These are phyloP conservation scores for Argya squamiceps DNA, from an alignment of 2,797 vertebrate species.

Conservation along the genomic window DNA sequence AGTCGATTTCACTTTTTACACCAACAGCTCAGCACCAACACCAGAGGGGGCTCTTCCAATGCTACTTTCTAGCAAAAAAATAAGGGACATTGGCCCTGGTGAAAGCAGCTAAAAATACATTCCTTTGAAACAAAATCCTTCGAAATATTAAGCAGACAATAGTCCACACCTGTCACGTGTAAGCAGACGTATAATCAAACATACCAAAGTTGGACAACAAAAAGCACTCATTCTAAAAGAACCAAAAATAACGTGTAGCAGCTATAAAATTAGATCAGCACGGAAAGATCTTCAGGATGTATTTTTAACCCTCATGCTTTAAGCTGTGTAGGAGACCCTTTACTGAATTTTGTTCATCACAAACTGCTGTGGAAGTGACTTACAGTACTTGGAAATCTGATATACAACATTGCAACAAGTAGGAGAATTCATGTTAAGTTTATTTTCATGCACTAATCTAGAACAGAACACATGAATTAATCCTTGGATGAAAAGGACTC, in stretches of 20 bases:
- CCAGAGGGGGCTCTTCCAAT: conserved; percentile 56
- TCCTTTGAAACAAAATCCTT: background rate
- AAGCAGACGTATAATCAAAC: background rate
- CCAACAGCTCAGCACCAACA: background rate
- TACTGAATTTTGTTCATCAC: background rate
- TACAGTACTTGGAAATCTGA: background rate
- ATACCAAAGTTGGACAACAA: background rate
- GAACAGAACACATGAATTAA: background rate
- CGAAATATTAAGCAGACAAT: background rate
- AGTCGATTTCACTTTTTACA: background rate
- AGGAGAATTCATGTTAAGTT: background rate
- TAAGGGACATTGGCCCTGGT: background rate
- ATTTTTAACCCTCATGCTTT: background rate
- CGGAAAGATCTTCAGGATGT: background rate
- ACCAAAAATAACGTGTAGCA: background rate
- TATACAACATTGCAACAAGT: background rate
- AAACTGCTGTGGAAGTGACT: background rate
- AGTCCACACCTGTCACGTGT: background rate
- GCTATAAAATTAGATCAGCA: background rate
- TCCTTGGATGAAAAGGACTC: background rate
- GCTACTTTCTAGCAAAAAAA: background rate
- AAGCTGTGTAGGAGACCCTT: background rate
- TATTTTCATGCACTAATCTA: background rate
- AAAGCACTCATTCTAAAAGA: background rate
- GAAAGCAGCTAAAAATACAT: background rate